A percentile compares a stretch with the other conserved stretches of the same genome.
Evolutionary conservation across 2,797 vertebrate species (phyloP).

Genomic region (Momotus momota): DNA sequence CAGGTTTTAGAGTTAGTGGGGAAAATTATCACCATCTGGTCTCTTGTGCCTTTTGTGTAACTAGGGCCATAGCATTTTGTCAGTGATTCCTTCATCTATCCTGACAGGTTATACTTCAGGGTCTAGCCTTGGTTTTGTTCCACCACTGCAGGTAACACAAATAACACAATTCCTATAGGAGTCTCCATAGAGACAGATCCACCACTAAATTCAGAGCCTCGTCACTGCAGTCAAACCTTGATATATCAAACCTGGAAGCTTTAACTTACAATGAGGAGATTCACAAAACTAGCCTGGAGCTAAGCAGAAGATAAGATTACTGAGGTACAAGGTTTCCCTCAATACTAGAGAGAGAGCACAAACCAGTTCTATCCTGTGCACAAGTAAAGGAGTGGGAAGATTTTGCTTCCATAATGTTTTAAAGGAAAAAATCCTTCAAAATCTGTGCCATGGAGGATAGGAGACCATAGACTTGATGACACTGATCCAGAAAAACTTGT

Average conservation of each 20-base stretch:
- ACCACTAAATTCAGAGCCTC: neutral
- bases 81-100: neutral
- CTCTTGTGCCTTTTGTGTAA: neutral
- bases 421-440: neutral
- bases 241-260: neutral
- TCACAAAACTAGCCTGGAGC: conserved; percentile 1
- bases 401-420: neutral
- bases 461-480: neutral
- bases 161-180: neutral
- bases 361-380: neutral
- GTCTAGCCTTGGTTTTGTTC: neutral
- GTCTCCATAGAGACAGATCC: conserved; percentile 10
- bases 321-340: neutral
- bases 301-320: neutral
- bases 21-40: neutral
- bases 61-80: neutral
- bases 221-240: neutral
- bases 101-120: neutral
- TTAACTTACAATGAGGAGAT: neutral
- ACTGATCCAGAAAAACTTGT: neutral
- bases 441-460: neutral
- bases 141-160: neutral
- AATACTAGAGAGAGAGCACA: neutral
- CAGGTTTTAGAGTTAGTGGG: neutral
- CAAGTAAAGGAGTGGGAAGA: neutral